Evolutionary conservation across 2,797 vertebrate species (phyloP), one percentile per base, ranked within the genome.

Genomic region (Chaunax sp.): DNA sequence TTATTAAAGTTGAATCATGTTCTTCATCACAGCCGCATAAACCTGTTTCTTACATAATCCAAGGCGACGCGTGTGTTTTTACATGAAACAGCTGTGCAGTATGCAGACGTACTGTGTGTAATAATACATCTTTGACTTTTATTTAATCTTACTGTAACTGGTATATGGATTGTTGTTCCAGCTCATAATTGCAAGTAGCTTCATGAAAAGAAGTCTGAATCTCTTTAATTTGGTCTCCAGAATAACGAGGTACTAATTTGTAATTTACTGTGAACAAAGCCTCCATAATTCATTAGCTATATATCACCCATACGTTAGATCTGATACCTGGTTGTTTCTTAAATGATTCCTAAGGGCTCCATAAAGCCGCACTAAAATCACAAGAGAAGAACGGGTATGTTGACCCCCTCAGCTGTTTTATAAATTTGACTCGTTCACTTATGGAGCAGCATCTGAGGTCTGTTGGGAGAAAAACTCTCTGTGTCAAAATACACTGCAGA

Each of bases 261-360:
- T 4, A 30, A 4, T 30, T 30, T 30, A 30, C 33, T 56, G 35
- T 57, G 49, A 73, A 49, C 47, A 54, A 63, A 69, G 28, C n/a
- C 70, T 15, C 25, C 57, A 62, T 44, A 44, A 49, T 53, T 54
- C 11, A 55, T 69, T 37, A 62, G 41, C 25, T 53, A 38, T 57
- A 61, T 64, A 77, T 61, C 55, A 53, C 37, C 37, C 53, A 28
- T 51, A 50, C 56, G 26, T 38, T 66, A 43, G 14, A 15, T 26
- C 44, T 35, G 20, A 49, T 54, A 77, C 77, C 59, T 69, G 62
- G 54, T 81, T 76, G 16, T 68, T 70, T 71, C 64, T 77, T 87
- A 87, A 87, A 87, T 81, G 76, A 82, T 81, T 87, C 85, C 89
- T 81, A 40, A 6, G 86, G 87, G 85, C 63, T 72, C 82, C 40